phyloP scores from a whole-genome alignment of 37 sponge, comb jelly and placozoan genomes.

The Beroe forskalii region DNA sequence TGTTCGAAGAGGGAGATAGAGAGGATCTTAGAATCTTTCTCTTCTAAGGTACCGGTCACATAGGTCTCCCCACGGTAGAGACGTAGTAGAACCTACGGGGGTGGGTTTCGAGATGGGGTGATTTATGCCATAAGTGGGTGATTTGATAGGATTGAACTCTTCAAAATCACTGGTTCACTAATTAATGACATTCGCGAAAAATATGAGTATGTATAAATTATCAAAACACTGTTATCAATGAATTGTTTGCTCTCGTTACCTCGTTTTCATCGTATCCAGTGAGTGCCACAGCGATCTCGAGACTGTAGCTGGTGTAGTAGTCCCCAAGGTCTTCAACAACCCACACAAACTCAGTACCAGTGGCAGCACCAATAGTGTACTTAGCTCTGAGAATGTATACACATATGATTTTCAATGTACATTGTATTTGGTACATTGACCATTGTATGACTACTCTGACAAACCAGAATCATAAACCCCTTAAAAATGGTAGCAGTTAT shows the following conservation, averaged over 20 bases:
- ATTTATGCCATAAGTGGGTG: background rate
- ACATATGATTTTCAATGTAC: no score
- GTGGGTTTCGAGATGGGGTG: background rate
- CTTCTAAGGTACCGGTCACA: slow-evolving; percentile 6
- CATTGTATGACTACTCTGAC: no score
- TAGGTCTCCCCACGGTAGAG: slow-evolving; percentile 27
- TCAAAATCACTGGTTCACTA: no score
- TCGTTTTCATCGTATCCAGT: slow-evolving; percentile 35
- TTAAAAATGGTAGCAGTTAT: no score
- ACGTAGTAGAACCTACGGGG: slow-evolving; percentile 19
- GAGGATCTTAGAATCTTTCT: background rate
- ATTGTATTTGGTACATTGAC: no score
- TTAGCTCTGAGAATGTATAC: background rate
- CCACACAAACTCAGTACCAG: slow-evolving; percentile 57
- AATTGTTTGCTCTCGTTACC: no score
- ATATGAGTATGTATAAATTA: no score
- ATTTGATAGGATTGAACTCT: no score
- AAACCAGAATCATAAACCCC: no score
- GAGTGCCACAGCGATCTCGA: background rate
- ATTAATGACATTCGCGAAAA: no score
- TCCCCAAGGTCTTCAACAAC: background rate
- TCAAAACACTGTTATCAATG: no score
- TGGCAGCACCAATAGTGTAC: background rate
- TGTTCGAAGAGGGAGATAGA: slow-evolving; percentile 50
- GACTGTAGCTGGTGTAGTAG: slow-evolving; percentile 34